A percentile compares a stretch with the other conserved stretches of the same genome.
Conservation (phyloP, 2,113 vertebrate species). For the Thomomys bottae region DNA sequence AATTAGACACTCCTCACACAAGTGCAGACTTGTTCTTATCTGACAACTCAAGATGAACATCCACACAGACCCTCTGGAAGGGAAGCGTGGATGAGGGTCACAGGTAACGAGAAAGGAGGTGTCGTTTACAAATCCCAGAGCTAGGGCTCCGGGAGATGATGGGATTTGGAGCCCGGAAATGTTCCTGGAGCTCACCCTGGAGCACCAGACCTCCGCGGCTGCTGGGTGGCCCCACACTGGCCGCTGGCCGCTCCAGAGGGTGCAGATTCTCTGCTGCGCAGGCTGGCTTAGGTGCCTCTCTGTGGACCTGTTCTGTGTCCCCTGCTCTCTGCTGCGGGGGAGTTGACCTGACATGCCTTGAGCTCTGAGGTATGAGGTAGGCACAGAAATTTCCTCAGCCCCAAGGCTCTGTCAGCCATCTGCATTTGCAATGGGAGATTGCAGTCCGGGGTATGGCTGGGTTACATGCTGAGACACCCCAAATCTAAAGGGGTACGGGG, state of each 20-base stretch:
- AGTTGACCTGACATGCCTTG: too few relatives aligned
- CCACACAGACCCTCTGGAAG: neutral
- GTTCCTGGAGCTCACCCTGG: neutral
- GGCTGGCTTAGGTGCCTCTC: neutral
- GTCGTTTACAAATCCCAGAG: neutral
- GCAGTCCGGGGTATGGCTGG: neutral
- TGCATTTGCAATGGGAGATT: neutral
- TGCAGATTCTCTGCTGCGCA: neutral
- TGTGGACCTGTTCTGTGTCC: neutral
- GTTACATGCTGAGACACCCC: neutral
- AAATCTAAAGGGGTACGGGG: too few relatives aligned
- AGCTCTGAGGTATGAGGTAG: too few relatives aligned
- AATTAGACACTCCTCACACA: neutral
- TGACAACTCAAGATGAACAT: neutral
- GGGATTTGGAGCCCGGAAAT: neutral
- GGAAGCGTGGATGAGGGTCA: neutral
- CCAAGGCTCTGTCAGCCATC: too few relatives aligned
- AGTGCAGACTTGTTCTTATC: neutral
- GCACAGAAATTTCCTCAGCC: fast-evolving
- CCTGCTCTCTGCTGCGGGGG: too few relatives aligned
- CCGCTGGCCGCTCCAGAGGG: neutral
- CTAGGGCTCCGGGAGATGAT: too few relatives aligned
- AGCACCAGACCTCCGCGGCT: neutral
- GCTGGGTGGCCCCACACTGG: neutral
- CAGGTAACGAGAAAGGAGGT: neutral